These are phyloP conservation scores for Eudasyphora cyanicolor DNA, from an alignment of 2,888 invertebrate genomes.

Conservation along the genomic window DNA sequence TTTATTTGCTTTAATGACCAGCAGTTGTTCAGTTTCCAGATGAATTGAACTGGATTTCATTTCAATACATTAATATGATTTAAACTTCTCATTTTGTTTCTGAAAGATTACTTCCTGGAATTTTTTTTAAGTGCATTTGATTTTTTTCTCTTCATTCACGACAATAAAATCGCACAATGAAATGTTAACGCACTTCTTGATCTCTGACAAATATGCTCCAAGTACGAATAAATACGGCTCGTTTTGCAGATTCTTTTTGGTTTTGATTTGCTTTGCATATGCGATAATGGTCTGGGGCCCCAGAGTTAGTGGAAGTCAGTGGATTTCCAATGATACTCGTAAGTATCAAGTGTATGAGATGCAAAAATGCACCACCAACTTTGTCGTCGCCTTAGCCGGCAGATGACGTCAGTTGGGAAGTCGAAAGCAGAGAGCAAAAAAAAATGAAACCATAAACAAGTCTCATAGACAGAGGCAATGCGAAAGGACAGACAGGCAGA, in stretches of 20 bases:
- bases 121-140: neutral
- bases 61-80: too few species aligned
- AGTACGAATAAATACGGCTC: constrained; percentile 1
- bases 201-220: constrained; percentile 35
- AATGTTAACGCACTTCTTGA: constrained; percentile 54
- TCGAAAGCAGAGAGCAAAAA: neutral
- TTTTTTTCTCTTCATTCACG: neutral
- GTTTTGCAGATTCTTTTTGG: constrained; percentile 5
- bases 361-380: constrained; percentile 28
- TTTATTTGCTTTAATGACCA: too few species aligned
- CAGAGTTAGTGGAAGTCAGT: constrained; percentile 53
- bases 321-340: too few species aligned
- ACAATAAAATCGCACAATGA: constrained; percentile 3
- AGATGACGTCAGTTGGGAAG: constrained; percentile 62
- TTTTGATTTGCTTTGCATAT: constrained; percentile 24
- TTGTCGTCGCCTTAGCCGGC: constrained; percentile 22
- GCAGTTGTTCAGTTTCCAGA: too few species aligned
- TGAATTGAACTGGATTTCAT: too few species aligned
- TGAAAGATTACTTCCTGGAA: too few species aligned
- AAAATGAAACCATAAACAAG: constrained; percentile 52
- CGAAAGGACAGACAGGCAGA: constrained; percentile 9
- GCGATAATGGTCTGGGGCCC: constrained; percentile 35
- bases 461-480: constrained; percentile 42
- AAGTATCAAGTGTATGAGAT: constrained; percentile 45
- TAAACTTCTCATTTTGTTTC: too few species aligned